Conservation (phyloP, 2,113 vertebrate genomes). For the Nothoprocta pentlandii region DNA sequence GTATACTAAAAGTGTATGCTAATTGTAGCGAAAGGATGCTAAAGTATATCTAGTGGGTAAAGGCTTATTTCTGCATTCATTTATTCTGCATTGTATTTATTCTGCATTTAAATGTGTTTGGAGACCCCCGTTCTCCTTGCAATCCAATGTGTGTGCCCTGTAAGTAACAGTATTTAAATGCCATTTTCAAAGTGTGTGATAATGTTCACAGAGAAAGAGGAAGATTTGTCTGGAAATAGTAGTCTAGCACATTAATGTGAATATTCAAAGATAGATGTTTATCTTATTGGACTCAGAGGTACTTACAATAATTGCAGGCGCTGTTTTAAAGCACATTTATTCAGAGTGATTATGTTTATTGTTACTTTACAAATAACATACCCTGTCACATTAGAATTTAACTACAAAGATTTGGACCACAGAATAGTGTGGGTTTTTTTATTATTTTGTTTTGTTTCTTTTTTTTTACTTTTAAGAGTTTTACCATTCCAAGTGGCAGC, state of each 20-base stretch:
- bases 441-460: slow-evolving; percentile 19
- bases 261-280: slow-evolving; percentile 77
- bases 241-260: slow-evolving; percentile 72
- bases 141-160: slow-evolving; percentile 60
- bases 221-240: slow-evolving; percentile 56
- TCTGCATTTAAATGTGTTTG: slow-evolving; percentile 67
- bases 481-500: not conserved
- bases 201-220: slow-evolving; percentile 46
- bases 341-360: slow-evolving; percentile 61
- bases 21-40: not conserved
- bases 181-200: slow-evolving; percentile 35
- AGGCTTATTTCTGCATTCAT: slow-evolving; percentile 46
- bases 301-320: slow-evolving; percentile 74
- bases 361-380: slow-evolving; percentile 63
- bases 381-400: slow-evolving; percentile 47
- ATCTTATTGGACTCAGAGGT: slow-evolving; percentile 75
- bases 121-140: slow-evolving; percentile 14
- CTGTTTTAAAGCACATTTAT: slow-evolving; percentile 76
- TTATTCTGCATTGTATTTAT: slow-evolving; percentile 56
- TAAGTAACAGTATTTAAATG: slow-evolving; percentile 52
- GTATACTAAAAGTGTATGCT: too few species aligned
- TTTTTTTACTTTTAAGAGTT: slow-evolving; percentile 25
- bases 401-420: not conserved
- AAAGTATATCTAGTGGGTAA: not conserved
- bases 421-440: not conserved